Base-by-base conservation (phyloP, 2,888 invertebrate species). In the Eupithecia subfuscata region DNA sequence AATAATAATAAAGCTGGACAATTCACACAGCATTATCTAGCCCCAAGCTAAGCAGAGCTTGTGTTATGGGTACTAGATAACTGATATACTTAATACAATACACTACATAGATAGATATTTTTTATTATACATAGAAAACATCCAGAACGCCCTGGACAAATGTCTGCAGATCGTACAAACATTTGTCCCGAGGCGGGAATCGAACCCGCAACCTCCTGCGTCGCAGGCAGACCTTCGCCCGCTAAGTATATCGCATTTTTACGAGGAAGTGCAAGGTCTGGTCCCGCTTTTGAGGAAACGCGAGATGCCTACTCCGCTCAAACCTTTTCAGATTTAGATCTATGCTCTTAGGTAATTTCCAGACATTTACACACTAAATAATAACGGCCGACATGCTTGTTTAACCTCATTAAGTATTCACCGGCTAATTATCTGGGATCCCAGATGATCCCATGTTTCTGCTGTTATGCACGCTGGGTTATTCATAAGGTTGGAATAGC, bases 391-490 rank as follows among this genome's bases (percentile, higher is more conserved):
- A 64, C 43, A 43, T 22, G 68, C 69, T 60, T 40, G 72, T 70
- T 65, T 69, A 75, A 18, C 9, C 67, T 68, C 70, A 73, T 76
- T 30, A 67, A 75, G 65, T 34, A 77, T 77, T 75, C 70, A 75
- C 25, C 14, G 45, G 22, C 68, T 71, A 75, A 77, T 77, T 77
- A 77, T 75, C 71, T 71, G 16, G 40, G 63, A 73, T 52, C 48
- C 73, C 64, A 70, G 72, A 67, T 77, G 52, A 77, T 77, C 75
- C 48, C 70, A 40, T 37, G 30, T 40, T 70, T 40, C 63, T 52
- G 43, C 12, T 25, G 48, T 45, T 48, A 48, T 69, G 48, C 64
- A 75, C 12, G 40, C 68, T 68, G 43, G 22, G 40, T 69, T 69
- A 69, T 52, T 48, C 52, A 69, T 34, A 52, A 34, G 69, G 18